Conservation (phyloP, 2,888 invertebrate species). For the Microchrysa polita region DNA sequence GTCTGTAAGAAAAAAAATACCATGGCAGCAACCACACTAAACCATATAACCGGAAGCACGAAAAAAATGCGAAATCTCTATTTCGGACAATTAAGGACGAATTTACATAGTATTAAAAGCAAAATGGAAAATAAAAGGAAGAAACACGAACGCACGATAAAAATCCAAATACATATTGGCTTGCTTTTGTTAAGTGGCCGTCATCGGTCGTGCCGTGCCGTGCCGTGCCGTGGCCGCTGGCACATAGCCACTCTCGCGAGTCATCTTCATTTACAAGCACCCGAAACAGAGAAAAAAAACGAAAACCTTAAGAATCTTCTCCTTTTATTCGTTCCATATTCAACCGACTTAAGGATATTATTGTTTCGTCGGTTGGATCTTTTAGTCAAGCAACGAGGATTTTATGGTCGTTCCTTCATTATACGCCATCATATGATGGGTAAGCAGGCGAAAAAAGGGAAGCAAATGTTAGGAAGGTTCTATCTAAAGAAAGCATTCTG, state of each 20-base stretch:
- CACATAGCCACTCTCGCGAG: background rate
- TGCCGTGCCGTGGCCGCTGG: too few relatives aligned
- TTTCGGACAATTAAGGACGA: background rate
- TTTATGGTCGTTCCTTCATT: conserved; percentile 5
- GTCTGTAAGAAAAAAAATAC: too few relatives aligned
- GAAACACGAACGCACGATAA: background rate
- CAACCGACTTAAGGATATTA: background rate
- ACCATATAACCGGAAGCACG: too few relatives aligned
- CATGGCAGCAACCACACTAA: too few relatives aligned
- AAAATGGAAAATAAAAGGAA: conserved; percentile 2
- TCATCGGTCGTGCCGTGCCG: too few relatives aligned
- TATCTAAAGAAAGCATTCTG: background rate
- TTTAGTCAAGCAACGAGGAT: background rate
- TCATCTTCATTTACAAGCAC: conserved; percentile 4
- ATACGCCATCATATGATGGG: background rate
- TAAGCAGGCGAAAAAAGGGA: background rate
- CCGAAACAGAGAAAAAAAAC: background rate
- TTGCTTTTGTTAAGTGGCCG: background rate
- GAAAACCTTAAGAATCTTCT: background rate
- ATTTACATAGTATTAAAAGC: background rate
- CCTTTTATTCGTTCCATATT: background rate
- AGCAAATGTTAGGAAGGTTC: background rate
- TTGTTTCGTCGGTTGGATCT: background rate
- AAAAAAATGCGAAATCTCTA: background rate
- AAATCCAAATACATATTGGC: conserved; percentile 1